Evolutionary conservation across 2,888 invertebrate species (phyloP).

Genomic region (Pyrocoelia pectoralis): DNA sequence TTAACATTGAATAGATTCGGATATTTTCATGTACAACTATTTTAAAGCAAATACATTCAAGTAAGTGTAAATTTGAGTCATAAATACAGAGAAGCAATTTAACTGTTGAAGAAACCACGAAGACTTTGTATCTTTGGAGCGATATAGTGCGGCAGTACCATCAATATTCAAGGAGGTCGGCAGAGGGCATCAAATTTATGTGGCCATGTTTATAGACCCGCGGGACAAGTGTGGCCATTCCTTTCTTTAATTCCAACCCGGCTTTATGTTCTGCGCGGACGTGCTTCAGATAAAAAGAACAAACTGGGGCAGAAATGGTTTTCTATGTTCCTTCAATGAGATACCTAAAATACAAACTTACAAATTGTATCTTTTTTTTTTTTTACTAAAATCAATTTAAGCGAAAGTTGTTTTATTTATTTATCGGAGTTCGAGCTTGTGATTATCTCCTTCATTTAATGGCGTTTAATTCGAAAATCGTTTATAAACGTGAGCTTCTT

Average conservation of each 20-base stretch:
- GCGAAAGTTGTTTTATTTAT: not conserved
- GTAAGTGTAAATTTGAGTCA: conserved; percentile 32
- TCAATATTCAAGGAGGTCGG: conserved; percentile 59
- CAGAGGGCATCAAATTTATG: conserved; percentile 62
- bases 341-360: conserved; percentile 23
- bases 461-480: too few relatives aligned
- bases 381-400: not conserved
- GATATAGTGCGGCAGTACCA: conserved; percentile 57
- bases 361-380: conserved; percentile 27
- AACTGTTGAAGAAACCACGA: conserved; percentile 38
- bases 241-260: conserved; percentile 60
- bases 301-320: conserved; percentile 34
- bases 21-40: conserved; percentile 12
- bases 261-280: conserved; percentile 59
- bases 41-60: conserved; percentile 24
- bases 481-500: too few relatives aligned
- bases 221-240: conserved; percentile 60
- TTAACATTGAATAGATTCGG: not conserved
- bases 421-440: too few relatives aligned
- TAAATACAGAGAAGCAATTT: conserved; percentile 37
- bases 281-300: conserved; percentile 49
- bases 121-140: conserved; percentile 48
- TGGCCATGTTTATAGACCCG: conserved; percentile 62
- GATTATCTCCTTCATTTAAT: too few relatives aligned
- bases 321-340: conserved; percentile 30